A percentile compares a stretch with the other conserved stretches of the same genome.
These are phyloP conservation scores for Rhizomys pruinosus DNA, from an alignment of 2,113 vertebrate genomes.

Conservation along the genomic window DNA sequence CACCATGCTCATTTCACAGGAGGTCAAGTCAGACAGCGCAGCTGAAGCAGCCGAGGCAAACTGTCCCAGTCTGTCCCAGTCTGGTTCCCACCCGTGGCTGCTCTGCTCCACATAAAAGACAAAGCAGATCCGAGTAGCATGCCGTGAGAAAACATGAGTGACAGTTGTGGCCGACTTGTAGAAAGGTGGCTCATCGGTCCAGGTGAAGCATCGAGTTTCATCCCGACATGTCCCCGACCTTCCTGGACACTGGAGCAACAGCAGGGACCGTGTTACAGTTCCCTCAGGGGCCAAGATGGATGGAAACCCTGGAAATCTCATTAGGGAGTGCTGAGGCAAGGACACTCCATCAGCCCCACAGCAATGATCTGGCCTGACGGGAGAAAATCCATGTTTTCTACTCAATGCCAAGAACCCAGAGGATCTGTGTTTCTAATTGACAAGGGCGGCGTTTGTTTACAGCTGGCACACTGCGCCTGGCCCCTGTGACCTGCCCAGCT, in stretches of 20 bases:
- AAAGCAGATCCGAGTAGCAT: background rate
- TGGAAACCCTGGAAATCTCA: background rate
- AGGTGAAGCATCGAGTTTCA: background rate
- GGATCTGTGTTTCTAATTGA: background rate
- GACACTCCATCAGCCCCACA: background rate
- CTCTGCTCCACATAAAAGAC: background rate
- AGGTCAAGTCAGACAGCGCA: background rate
- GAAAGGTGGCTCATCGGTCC: background rate
- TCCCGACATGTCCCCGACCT: background rate
- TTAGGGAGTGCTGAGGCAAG: background rate
- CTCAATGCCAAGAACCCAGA: background rate
- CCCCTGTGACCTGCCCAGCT: background rate
- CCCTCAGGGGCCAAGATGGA: conserved; percentile 19
- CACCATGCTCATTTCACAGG: background rate
- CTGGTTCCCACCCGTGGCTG: background rate
- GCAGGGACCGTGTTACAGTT: background rate
- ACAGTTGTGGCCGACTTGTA: background rate
- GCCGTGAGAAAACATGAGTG: background rate
- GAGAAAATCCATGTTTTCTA: background rate
- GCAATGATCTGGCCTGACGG: background rate
- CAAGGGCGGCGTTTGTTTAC: background rate
- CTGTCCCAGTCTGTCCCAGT: background rate
- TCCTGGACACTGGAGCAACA: background rate
- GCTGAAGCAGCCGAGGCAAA: background rate
- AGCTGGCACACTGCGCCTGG: background rate